Base-by-base conservation (phyloP, 2,113 vertebrate genomes). In the Hypanus sabinus region DNA sequence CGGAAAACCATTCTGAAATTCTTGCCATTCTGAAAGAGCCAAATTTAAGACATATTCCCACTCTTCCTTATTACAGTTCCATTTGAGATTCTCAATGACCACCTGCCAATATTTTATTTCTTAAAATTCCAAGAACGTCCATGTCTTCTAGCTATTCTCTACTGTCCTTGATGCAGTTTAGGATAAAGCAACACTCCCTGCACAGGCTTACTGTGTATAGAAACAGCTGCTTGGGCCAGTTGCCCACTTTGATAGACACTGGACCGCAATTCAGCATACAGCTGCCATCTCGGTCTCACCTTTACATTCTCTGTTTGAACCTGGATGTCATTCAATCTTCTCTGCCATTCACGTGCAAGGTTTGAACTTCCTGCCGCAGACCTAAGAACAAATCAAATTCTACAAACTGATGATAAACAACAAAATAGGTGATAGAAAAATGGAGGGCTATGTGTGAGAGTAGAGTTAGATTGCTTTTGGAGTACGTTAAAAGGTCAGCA, bases 311-410 rank as follows among this genome's bases (percentile, higher is more conserved):
- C 96, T 95, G 96, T 97, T 95, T 97, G 97, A 94, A 96, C 95
- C 71, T 96, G 96, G 95, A 97, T 97, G 94, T 96, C 96, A 94
- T 96, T 97, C 80, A 97, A 95, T 94, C 97, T 96, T 93, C 96
- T 96, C 94, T 97, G 97, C 97, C 97, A 97, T 94, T 97, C 97
- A 94, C 96, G 97, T 94, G 96, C 95, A 97, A 95, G 76, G 96
- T 97, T 93, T 97, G 97, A 94, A 96, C 94, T 1, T 96, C 96
- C 96, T 0, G 97, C 96, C 0, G 96, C 96, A 94, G 97, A 97
- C 95, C 97, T 97, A 95, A 73, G 71, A 79, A 79, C 94, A 94
- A 90, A 71, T 38, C 38, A 38, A 62, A 12, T 70, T 73, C 18
- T 24, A 73, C 71, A 24, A 73, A 20, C 4, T 73, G 18, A 22